These are phyloP conservation scores for Watsonalla cultraria DNA, from an alignment of 2,888 invertebrate species.

Conservation along the genomic window DNA sequence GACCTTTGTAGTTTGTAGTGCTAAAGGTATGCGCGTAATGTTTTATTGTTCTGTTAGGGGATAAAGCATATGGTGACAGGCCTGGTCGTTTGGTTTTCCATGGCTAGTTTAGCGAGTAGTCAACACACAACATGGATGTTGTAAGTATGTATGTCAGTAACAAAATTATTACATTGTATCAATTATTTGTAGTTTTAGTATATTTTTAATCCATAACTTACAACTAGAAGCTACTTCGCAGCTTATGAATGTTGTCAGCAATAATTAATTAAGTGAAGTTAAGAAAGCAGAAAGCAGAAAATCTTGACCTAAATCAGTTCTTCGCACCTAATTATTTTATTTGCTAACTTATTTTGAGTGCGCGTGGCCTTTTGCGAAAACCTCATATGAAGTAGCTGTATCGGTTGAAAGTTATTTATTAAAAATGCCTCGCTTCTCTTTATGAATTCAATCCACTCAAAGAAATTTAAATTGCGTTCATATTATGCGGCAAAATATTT, in stretches of 20 bases:
- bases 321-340: conserved; percentile 39
- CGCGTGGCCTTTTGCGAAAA: conserved; percentile 43
- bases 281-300: too few species aligned
- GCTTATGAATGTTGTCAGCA: too few species aligned
- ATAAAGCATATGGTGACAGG: conserved; percentile 6
- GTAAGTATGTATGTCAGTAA: too few species aligned
- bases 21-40: conserved; percentile 9
- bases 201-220: too few species aligned
- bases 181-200: too few species aligned
- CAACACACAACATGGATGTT: too few species aligned
- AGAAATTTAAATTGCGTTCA: background rate
- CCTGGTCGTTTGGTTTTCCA: conserved; percentile 1
- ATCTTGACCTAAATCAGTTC: too few species aligned
- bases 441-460: conserved; percentile 5
- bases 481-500: background rate
- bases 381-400: conserved; percentile 26
- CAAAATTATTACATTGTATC: too few species aligned
- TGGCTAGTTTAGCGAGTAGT: too few species aligned
- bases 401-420: conserved; percentile 20
- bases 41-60: conserved; percentile 1
- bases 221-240: too few species aligned
- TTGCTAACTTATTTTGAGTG: conserved; percentile 44
- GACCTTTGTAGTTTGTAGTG: conserved; percentile 19
- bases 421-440: conserved; percentile 14
- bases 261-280: too few species aligned